Percentiles rank a stretch among this genome's conserved stretches.
These are phyloP conservation scores for Porites lutea DNA, from an alignment of 64 coral and sea anemone species.

Conservation along the genomic window DNA sequence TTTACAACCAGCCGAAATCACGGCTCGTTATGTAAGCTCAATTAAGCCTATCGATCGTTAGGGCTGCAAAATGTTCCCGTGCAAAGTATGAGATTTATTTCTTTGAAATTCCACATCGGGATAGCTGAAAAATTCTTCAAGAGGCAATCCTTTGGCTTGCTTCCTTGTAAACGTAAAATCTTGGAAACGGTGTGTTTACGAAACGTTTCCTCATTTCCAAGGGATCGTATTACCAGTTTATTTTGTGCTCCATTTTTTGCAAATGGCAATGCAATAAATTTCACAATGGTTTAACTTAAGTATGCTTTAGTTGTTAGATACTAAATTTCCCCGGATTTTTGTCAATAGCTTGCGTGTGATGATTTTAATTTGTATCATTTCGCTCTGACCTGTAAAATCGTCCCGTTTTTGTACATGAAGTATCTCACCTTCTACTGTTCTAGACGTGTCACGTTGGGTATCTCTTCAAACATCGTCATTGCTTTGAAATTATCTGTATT, in stretches of 20 bases:
- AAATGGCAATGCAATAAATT: too few species aligned
- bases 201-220: not conserved
- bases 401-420: too few species aligned
- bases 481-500: not conserved
- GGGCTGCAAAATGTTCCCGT: not conserved
- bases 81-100: not conserved
- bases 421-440: too few species aligned
- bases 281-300: too few species aligned
- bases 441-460: too few species aligned
- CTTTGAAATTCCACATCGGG: not conserved
- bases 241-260: not conserved
- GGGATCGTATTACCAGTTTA: slow-evolving; percentile 27
- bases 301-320: too few species aligned
- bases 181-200: slow-evolving; percentile 23
- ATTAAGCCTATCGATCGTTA: not conserved
- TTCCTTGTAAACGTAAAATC: slow-evolving; percentile 37
- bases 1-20: not conserved
- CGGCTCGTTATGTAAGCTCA: not conserved
- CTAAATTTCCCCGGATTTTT: too few species aligned
- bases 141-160: too few species aligned
- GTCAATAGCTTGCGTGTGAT: too few species aligned
- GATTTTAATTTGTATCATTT: too few species aligned
- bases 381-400: too few species aligned
- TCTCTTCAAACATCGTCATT: not conserved
- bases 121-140: not conserved